phyloP scores from a whole-genome alignment of 1,140 invertebrate species.

The Papilio polytes region DNA sequence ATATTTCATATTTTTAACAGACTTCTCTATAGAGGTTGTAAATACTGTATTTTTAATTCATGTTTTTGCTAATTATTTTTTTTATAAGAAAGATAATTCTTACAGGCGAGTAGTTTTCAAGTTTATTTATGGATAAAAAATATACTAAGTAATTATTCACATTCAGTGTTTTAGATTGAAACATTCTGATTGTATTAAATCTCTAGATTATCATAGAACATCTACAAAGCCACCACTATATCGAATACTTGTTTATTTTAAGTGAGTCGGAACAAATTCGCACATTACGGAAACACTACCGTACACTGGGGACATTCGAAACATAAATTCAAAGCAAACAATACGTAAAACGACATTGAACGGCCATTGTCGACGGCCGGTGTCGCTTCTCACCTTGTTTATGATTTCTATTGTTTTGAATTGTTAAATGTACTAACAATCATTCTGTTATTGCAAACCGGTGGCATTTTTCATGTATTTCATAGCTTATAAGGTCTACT shows the following conservation, averaged over 20 bases:
- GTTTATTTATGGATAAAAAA: too few relatives aligned
- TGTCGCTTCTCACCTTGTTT: constrained; percentile 1
- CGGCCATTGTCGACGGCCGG: neutral
- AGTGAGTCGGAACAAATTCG: constrained; percentile 2
- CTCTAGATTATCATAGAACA: neutral
- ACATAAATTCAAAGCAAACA: constrained; percentile 24
- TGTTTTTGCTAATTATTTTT: too few relatives aligned
- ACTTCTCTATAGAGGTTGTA: too few relatives aligned
- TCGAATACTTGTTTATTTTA: constrained; percentile 14
- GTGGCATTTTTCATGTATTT: neutral
- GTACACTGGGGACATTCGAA: constrained; percentile 16
- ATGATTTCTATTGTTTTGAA: constrained; percentile 14
- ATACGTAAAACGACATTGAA: constrained; percentile 18
- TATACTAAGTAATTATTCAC: too few relatives aligned
- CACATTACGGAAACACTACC: constrained; percentile 10
- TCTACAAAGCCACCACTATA: neutral
- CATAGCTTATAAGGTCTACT: neutral
- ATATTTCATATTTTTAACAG: too few relatives aligned
- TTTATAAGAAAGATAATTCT: neutral
- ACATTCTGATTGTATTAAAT: too few relatives aligned
- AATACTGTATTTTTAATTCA: too few relatives aligned
- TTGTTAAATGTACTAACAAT: constrained; percentile 11
- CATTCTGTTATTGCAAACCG: neutral
- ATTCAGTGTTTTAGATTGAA: too few relatives aligned
- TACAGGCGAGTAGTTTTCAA: too few relatives aligned